Percentiles rank a stretch among this genome's conserved stretches.
Conservation (phyloP, 2,113 vertebrate species). For the Zootoca vivipara region DNA sequence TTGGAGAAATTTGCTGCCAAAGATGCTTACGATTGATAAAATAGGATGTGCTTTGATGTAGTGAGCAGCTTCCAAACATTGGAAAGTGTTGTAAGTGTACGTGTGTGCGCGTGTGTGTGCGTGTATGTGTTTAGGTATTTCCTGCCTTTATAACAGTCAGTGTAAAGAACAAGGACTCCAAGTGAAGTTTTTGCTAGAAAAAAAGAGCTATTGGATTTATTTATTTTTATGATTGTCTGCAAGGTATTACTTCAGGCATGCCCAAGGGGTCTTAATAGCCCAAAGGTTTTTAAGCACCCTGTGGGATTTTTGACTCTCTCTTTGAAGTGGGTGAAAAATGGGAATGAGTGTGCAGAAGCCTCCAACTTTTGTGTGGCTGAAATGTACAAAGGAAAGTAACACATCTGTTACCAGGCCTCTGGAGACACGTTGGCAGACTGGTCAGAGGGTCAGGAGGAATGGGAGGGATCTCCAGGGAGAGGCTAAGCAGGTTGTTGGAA, state of each 20-base stretch:
- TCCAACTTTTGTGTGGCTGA: too few species aligned
- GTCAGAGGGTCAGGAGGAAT: too few species aligned
- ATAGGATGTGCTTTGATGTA: slow-evolving; percentile 52
- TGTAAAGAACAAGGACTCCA: background rate
- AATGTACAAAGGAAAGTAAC: too few species aligned
- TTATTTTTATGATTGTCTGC: background rate
- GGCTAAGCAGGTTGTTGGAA: too few species aligned
- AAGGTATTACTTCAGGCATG: background rate
- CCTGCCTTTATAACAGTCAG: background rate
- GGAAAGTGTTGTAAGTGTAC: background rate
- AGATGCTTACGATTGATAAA: slow-evolving; percentile 62
- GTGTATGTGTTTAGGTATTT: background rate
- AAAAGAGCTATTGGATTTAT: background rate
- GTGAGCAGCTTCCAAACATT: slow-evolving; percentile 36
- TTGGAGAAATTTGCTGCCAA: slow-evolving; percentile 45
- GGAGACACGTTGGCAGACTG: too few species aligned
- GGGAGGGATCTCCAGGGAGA: too few species aligned
- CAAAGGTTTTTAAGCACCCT: too few species aligned
- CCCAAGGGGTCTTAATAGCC: background rate
- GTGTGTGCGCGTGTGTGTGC: background rate
- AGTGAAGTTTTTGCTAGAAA: background rate
- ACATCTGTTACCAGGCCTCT: too few species aligned
- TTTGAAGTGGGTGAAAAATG: background rate
- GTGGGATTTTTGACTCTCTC: background rate
- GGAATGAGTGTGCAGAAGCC: too few species aligned